Percentiles rank a stretch among this genome's conserved stretches.
These are phyloP conservation scores for Merops nubicus DNA, from an alignment of 2,113 vertebrate species.

Conservation along the genomic window DNA sequence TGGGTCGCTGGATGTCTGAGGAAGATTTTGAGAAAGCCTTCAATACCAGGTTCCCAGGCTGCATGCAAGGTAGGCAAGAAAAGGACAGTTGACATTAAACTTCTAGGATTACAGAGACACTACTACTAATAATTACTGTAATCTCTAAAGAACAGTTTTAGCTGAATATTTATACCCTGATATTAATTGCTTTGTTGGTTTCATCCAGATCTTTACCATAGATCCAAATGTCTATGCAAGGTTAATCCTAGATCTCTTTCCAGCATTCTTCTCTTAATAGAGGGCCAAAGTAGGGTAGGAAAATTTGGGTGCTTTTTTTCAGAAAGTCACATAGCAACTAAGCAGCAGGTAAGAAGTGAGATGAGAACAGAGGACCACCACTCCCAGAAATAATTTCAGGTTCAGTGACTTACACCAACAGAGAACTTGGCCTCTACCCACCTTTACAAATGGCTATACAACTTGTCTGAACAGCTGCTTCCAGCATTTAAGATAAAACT, in stretches of 20 bases:
- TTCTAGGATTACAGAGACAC: background rate
- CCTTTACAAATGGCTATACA: background rate
- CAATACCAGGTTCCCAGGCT: constrained; percentile 87
- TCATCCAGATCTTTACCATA: background rate
- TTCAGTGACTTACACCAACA: background rate
- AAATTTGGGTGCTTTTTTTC: background rate
- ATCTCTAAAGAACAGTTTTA: background rate
- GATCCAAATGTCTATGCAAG: background rate
- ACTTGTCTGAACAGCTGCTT: background rate
- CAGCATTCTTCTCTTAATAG: background rate
- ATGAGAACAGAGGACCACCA: background rate
- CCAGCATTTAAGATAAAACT: constrained; percentile 4
- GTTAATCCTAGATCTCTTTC: background rate
- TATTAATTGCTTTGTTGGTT: background rate
- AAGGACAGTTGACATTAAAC: background rate
- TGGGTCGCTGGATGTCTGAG: constrained; percentile 93
- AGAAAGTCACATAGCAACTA: background rate
- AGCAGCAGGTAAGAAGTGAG: background rate
- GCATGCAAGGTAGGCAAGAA: constrained; percentile 89
- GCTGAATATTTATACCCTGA: background rate
- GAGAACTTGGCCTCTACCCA: background rate
- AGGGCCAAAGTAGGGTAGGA: background rate
- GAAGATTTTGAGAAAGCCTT: constrained; percentile 93
- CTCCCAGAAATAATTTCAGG: background rate
- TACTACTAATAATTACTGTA: background rate